Percentiles rank a stretch among this genome's conserved stretches.
These are phyloP conservation scores for Umimayanthus kanabou DNA, from an alignment of 92 coral and sea anemone species.

Conservation along the genomic window DNA sequence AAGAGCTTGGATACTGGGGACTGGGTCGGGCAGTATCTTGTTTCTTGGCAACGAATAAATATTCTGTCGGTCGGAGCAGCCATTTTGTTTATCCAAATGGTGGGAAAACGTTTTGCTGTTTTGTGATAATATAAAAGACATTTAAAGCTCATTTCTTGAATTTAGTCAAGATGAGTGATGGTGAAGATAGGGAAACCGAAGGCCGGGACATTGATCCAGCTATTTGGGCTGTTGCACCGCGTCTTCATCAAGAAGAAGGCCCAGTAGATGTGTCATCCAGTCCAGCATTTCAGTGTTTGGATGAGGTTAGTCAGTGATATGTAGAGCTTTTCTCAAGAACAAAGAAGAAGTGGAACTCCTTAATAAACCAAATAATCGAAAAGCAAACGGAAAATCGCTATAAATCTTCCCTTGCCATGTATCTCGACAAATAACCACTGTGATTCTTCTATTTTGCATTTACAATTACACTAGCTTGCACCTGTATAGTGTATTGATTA, in stretches of 20 bases:
- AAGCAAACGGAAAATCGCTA: neutral
- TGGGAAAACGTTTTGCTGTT: neutral
- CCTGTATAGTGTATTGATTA: no score
- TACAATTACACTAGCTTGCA: neutral
- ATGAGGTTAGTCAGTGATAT: slow-evolving; percentile 65
- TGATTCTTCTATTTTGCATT: neutral
- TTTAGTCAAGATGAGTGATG: slow-evolving; percentile 80
- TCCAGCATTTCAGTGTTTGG: slow-evolving; percentile 98
- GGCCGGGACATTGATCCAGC: slow-evolving; percentile 85
- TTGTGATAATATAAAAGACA: neutral
- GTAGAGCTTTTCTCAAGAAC: neutral
- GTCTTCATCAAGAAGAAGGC: slow-evolving; percentile 95
- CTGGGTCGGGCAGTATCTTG: slow-evolving; percentile 40
- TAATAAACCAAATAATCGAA: neutral
- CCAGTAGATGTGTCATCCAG: slow-evolving; percentile 96
- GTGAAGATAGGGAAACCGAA: slow-evolving; percentile 84
- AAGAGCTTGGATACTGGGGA: slow-evolving; percentile 3
- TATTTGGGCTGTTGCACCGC: slow-evolving; percentile 96
- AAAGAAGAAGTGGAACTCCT: neutral
- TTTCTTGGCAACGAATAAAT: slow-evolving; percentile 72
- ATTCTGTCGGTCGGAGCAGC: slow-evolving; percentile 8
- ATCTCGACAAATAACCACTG: no score
- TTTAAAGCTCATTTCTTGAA: neutral
- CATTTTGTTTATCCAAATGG: slow-evolving; percentile 26
- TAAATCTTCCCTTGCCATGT: no score